phyloP scores from a whole-genome alignment of 2,113 vertebrate species.

The Phocoena phocoena region DNA sequence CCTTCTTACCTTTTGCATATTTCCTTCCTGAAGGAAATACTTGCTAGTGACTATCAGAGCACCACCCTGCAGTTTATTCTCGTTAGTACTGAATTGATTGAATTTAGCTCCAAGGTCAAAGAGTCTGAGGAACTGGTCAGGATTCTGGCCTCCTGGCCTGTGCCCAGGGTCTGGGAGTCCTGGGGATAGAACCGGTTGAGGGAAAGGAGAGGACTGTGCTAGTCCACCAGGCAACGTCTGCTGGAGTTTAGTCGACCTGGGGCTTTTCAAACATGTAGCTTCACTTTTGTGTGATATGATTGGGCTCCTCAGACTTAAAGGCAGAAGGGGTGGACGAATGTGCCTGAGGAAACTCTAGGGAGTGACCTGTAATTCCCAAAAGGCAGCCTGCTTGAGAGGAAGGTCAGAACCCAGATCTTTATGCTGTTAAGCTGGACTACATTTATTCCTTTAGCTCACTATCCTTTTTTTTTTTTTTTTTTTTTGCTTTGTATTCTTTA shows the following conservation, averaged over 20 bases:
- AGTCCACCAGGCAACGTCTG: background rate
- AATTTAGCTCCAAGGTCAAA: background rate
- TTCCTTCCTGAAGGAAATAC: background rate
- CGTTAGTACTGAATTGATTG: background rate
- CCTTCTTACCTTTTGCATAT: background rate
- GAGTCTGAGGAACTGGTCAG: background rate
- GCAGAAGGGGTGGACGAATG: background rate
- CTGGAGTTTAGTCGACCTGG: background rate
- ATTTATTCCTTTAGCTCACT: background rate
- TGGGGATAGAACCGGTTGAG: background rate
- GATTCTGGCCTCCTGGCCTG: background rate
- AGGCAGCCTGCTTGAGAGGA: background rate
- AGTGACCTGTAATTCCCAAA: background rate
- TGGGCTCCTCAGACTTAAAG: background rate
- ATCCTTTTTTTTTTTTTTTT: constrained; percentile 7
- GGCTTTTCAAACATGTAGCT: background rate
- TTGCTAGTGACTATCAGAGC: background rate
- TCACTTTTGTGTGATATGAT: background rate
- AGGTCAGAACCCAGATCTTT: background rate
- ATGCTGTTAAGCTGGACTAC: background rate
- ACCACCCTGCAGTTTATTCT: background rate
- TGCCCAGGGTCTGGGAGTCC: background rate
- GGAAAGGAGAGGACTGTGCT: background rate
- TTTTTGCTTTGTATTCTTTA: background rate
- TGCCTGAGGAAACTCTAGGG: background rate